Evolutionary conservation across 2,113 vertebrate genomes (phyloP).

Genomic region (Naja naja): DNA sequence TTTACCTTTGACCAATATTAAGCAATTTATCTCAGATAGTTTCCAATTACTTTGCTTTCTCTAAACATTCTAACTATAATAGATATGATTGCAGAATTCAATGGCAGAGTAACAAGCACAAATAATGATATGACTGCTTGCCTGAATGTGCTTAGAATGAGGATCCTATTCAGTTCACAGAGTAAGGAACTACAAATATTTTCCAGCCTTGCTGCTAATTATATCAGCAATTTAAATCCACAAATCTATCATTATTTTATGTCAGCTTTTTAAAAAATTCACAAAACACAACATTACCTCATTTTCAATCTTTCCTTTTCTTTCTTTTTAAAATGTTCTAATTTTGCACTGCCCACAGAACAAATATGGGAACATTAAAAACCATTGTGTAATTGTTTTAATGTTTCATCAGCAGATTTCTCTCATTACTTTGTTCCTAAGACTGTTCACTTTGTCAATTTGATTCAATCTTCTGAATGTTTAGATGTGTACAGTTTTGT

Average conservation of each 20-base stretch:
- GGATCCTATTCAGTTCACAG: not conserved
- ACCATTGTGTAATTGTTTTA: not conserved
- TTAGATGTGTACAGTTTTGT: not conserved
- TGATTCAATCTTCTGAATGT: not conserved
- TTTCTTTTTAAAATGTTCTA: not conserved
- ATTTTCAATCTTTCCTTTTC: not conserved
- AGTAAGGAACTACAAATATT: not conserved
- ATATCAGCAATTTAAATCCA: not conserved
- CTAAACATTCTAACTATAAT: slow-evolving; percentile 38
- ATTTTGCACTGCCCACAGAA: not conserved
- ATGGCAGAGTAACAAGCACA: slow-evolving; percentile 54
- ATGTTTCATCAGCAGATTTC: not conserved
- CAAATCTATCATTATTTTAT: not conserved
- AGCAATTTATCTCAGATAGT: slow-evolving; percentile 61
- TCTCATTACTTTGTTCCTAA: not conserved
- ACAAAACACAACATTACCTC: not conserved
- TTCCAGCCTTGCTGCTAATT: not conserved
- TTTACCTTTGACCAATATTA: slow-evolving; percentile 59
- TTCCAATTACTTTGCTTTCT: slow-evolving; percentile 60
- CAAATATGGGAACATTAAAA: not conserved
- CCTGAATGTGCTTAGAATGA: slow-evolving; percentile 29
- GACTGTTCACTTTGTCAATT: not conserved
- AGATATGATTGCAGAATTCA: slow-evolving; percentile 49
- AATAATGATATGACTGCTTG: slow-evolving; percentile 45
- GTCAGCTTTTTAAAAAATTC: not conserved